A percentile compares a stretch with the other conserved stretches of the same genome.
phyloP scores from a whole-genome alignment of 2,888 invertebrate species.

The Agriotes lineatus region DNA sequence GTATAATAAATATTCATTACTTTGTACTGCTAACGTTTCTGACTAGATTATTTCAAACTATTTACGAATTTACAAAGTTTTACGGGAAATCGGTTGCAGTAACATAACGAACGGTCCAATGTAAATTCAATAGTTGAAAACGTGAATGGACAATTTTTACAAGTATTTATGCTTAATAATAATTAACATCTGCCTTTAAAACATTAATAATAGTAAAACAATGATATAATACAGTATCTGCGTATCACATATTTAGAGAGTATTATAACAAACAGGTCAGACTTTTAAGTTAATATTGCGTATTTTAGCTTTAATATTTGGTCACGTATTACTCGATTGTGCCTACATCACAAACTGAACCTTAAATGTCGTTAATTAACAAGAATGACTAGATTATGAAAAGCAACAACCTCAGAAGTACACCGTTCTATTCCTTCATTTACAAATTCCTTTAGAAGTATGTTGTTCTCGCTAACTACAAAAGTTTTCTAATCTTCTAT shows the following conservation, averaged over 20 bases:
- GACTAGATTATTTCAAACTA: slow-evolving; percentile 20
- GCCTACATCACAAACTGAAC: slow-evolving; percentile 47
- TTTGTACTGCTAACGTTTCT: slow-evolving; percentile 22
- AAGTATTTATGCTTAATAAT: slow-evolving; percentile 19
- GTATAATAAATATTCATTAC: neutral
- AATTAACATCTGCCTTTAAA: slow-evolving; percentile 24
- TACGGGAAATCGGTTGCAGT: too few species aligned
- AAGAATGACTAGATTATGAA: slow-evolving; percentile 39
- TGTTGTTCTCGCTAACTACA: too few species aligned
- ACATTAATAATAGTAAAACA: slow-evolving; percentile 39
- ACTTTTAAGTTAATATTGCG: slow-evolving; percentile 58
- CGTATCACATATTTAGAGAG: slow-evolving; percentile 60
- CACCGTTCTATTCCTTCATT: too few species aligned
- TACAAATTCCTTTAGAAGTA: too few species aligned
- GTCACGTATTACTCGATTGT: slow-evolving; percentile 54
- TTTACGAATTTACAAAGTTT: slow-evolving; percentile 1
- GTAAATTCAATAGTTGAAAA: slow-evolving; percentile 10
- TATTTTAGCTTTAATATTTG: slow-evolving; percentile 55
- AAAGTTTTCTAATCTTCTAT: too few species aligned
- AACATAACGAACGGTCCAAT: too few species aligned
- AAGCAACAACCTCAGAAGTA: slow-evolving; percentile 35
- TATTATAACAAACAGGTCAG: slow-evolving; percentile 59
- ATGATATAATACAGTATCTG: slow-evolving; percentile 53
- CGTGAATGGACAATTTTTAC: neutral
- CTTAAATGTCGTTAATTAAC: slow-evolving; percentile 14